A percentile compares a stretch with the other conserved stretches of the same genome.
Conservation (phyloP, 2,888 invertebrate species). For the Seira musarum region DNA sequence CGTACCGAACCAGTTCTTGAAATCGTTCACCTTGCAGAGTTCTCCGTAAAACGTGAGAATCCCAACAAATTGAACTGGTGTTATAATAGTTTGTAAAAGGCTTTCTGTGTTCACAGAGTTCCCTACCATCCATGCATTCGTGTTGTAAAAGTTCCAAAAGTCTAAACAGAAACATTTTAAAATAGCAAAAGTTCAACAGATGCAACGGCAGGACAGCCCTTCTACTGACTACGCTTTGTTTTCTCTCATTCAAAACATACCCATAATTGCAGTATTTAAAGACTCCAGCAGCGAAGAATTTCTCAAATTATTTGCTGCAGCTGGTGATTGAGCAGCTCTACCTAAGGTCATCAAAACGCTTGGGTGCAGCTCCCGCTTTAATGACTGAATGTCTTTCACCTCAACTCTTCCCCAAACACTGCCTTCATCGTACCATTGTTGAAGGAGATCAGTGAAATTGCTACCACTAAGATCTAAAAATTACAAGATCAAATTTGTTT, state of each 20-base stretch:
- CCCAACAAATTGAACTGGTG: conserved; percentile 69
- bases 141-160: conserved; percentile 64
- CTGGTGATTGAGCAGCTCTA: conserved; percentile 85
- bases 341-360: conserved; percentile 84
- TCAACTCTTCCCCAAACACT: conserved; percentile 74
- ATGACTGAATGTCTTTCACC: conserved; percentile 75
- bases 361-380: conserved; percentile 75
- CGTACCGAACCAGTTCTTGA: conserved; percentile 90
- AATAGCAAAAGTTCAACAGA: too few species aligned
- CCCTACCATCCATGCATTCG: conserved; percentile 48
- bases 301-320: conserved; percentile 83
- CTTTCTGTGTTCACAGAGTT: conserved; percentile 25
- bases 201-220: too few species aligned
- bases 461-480: conserved; percentile 44
- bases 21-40: conserved; percentile 84
- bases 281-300: conserved; percentile 82
- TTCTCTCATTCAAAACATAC: conserved; percentile 48
- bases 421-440: conserved; percentile 66
- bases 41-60: conserved; percentile 87
- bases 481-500: background rate
- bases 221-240: too few species aligned
- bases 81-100: conserved; percentile 37
- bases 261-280: conserved; percentile 78
- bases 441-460: conserved; percentile 54
- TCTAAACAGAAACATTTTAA: conserved; percentile 29